Conservation (phyloP, 2,113 vertebrate genomes). For the Numenius arquata region DNA sequence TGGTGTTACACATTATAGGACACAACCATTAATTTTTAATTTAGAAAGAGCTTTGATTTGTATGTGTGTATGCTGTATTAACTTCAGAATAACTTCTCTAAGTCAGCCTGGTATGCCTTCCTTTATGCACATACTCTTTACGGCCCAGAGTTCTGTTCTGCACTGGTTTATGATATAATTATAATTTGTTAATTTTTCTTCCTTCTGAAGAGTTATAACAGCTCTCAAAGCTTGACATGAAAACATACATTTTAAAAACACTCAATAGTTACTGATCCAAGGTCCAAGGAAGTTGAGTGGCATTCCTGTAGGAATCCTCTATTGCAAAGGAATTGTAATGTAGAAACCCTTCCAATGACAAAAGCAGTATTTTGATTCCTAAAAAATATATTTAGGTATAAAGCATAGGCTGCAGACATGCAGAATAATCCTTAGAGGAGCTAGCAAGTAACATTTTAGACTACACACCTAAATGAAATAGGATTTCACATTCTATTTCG, state of each 20-base stretch:
- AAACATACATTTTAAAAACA: neutral
- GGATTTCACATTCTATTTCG: conserved; percentile 24
- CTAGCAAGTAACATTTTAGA: neutral
- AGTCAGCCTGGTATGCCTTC: neutral
- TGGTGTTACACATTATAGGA: neutral
- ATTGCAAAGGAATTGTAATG: neutral
- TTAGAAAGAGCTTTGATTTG: conserved; percentile 18
- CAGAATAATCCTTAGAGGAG: neutral
- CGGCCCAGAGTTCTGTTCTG: neutral
- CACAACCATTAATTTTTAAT: conserved; percentile 24
- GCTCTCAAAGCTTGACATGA: neutral
- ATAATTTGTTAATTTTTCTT: neutral
- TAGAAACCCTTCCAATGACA: neutral
- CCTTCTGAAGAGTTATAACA: neutral
- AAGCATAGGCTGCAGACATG: neutral
- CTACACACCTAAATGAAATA: neutral
- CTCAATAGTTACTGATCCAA: neutral
- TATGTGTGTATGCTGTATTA: neutral
- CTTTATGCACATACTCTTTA: neutral
- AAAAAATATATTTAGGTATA: neutral
- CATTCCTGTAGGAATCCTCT: neutral
- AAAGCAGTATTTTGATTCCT: neutral
- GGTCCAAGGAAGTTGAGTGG: neutral
- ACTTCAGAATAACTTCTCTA: conserved; percentile 28
- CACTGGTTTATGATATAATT: neutral